Conservation (phyloP, 2,888 invertebrate species). For the Drosophila subquinaria region DNA sequence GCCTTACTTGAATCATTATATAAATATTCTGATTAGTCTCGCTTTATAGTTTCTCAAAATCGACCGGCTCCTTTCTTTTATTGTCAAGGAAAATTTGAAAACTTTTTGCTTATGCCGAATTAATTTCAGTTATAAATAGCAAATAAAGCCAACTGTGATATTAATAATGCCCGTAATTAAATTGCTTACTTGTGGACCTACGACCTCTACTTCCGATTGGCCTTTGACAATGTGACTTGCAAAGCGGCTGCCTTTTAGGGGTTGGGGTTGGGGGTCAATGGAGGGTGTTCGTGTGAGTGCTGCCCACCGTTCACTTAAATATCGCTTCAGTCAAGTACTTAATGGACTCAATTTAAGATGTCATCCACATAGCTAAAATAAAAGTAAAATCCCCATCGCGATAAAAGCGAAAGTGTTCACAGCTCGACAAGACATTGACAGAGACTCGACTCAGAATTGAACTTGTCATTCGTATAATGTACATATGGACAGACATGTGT, state of each 20-base stretch:
- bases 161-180: not conserved
- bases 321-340: constrained; percentile 69
- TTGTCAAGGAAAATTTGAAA: too few relatives aligned
- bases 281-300: constrained; percentile 25
- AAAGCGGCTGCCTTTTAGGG: constrained; percentile 2
- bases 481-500: not conserved
- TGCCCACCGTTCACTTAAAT: constrained; percentile 36
- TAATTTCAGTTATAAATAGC: too few relatives aligned
- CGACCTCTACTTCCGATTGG: not conserved
- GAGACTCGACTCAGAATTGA: constrained; percentile 12
- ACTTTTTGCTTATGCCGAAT: too few relatives aligned
- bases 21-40: too few relatives aligned
- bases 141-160: not conserved
- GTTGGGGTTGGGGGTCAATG: constrained; percentile 6
- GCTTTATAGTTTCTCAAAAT: too few relatives aligned
- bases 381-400: constrained; percentile 41
- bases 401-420: constrained; percentile 65
- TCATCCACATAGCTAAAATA: constrained; percentile 32
- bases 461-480: constrained; percentile 5
- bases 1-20: too few relatives aligned
- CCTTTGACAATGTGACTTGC: not conserved
- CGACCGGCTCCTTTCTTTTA: too few relatives aligned
- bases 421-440: constrained; percentile 41
- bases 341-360: constrained; percentile 71
- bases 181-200: not conserved